Base-by-base conservation (phyloP, 2,797 vertebrate species). In the Botia kubotai region DNA sequence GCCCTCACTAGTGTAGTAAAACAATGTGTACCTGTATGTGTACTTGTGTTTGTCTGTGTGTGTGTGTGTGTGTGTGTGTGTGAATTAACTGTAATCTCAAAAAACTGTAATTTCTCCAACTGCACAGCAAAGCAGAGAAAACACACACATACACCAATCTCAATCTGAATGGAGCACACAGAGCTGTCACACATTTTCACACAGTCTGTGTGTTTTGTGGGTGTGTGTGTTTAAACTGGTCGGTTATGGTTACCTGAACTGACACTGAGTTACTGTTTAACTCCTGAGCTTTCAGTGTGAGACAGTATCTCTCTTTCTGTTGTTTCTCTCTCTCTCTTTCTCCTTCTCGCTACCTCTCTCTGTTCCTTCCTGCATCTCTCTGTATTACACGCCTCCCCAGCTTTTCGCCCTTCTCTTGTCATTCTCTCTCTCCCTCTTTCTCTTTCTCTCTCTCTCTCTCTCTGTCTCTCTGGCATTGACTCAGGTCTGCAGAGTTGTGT, bases 61-160 rank as follows among this genome's bases (percentile, higher is more conserved):
- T 29, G 29, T 29, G 2, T 29, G 29, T 29, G 2, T 2, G 4
- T 46, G 26, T 36, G 21, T 36, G 19, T 63, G 6, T 60, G 46
- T 72, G 29, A 26, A n/a, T 69, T 65, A 68, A 62, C 62, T 29
- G 11, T 79, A 77, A 77, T 16, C 75, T 50, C 8, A 10, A 58
- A 58, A 69, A 77, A 77, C 65, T 19, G 12, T 67, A 60, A 70
- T 77, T 48, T 66, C 79, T 83, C 43, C n/a, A 17, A 52, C 79
- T 79, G 69, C 60, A 83, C 50, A 74, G 69, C 39, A 77, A 77
- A 83, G 70, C 48, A 83, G 73, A 77, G 77, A 84, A 79, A 7
- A 68, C 29, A 5, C 36, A 39, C 36, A 39, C 36, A 39, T 0
- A 39, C 48, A 50, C 50, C 14, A 26, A 65, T 23, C 3, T 53